Evolutionary conservation across 1,140 invertebrate genomes (phyloP).

Genomic region (Drosophila sproati): DNA sequence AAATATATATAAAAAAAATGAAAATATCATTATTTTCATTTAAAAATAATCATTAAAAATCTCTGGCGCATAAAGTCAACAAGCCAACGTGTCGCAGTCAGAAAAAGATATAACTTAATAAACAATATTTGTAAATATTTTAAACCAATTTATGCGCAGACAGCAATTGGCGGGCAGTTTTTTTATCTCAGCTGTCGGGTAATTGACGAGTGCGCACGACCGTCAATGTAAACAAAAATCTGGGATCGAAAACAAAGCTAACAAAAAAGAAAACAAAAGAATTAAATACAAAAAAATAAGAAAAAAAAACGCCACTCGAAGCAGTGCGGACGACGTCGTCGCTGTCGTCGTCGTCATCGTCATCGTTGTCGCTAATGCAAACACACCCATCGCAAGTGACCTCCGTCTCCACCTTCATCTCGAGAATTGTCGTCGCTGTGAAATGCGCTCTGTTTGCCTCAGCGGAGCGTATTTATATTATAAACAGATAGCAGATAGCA

Average conservation of each 20-base stretch:
- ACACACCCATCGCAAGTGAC: constrained; percentile 43
- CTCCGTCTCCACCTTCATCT: constrained; percentile 28
- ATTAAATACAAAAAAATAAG: constrained; percentile 26
- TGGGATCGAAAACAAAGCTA: constrained; percentile 39
- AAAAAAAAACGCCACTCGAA: constrained; percentile 10
- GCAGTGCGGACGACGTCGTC: constrained; percentile 29
- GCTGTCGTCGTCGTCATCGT: not conserved
- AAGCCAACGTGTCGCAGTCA: constrained; percentile 4
- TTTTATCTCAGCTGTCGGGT: constrained; percentile 26
- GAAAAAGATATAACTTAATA: constrained; percentile 44
- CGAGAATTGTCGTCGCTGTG: constrained; percentile 19
- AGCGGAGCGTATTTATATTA: constrained; percentile 8
- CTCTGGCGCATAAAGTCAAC: constrained; percentile 10
- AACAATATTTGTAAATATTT: constrained; percentile 51
- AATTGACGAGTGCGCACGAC: constrained; percentile 56
- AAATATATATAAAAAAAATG: constrained; percentile 10
- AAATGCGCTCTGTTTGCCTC: constrained; percentile 7
- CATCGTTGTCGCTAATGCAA: constrained; percentile 37
- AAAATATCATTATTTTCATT: no score
- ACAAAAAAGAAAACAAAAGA: constrained; percentile 23
- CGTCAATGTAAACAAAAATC: constrained; percentile 71
- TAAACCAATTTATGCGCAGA: constrained; percentile 23
- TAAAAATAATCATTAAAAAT: constrained; percentile 39
- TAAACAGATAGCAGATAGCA: constrained; percentile 7
- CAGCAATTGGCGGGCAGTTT: not conserved